phyloP scores from a whole-genome alignment of 2,113 vertebrate genomes.

The Carettochelys insculpta region DNA sequence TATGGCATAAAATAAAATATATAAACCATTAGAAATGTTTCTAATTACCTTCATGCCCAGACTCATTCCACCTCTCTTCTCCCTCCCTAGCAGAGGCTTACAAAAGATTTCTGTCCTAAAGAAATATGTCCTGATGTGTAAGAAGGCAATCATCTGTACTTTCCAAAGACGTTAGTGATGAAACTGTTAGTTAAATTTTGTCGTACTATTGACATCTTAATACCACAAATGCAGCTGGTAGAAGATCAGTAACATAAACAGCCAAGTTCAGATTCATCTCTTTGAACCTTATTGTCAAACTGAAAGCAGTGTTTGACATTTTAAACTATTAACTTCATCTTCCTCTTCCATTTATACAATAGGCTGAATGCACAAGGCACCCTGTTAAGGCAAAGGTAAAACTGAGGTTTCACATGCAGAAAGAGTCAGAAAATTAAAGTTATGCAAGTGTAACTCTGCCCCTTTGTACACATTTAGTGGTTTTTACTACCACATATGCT shows the following conservation, averaged over 20 bases:
- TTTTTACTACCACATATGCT: background rate
- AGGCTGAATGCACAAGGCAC: background rate
- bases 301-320: constrained; percentile 50
- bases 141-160: constrained; percentile 72
- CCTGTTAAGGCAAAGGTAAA: background rate
- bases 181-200: constrained; percentile 73
- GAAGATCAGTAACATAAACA: constrained; percentile 48
- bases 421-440: constrained; percentile 39
- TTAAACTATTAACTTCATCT: constrained; percentile 55
- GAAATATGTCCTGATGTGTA: constrained; percentile 68
- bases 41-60: constrained; percentile 48
- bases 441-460: constrained; percentile 18
- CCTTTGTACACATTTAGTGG: constrained; percentile 9
- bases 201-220: constrained; percentile 74
- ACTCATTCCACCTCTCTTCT: background rate
- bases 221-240: constrained; percentile 57
- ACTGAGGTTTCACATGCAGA: constrained; percentile 22
- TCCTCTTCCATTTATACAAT: constrained; percentile 51
- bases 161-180: constrained; percentile 70
- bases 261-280: constrained; percentile 43
- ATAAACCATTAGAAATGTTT: background rate
- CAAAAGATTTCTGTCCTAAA: constrained; percentile 52
- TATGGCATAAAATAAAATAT: constrained; percentile 12
- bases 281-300: constrained; percentile 41
- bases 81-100: background rate